Conservation (phyloP, 1,140 invertebrate genomes). For the Rhyzopertha dominica region DNA sequence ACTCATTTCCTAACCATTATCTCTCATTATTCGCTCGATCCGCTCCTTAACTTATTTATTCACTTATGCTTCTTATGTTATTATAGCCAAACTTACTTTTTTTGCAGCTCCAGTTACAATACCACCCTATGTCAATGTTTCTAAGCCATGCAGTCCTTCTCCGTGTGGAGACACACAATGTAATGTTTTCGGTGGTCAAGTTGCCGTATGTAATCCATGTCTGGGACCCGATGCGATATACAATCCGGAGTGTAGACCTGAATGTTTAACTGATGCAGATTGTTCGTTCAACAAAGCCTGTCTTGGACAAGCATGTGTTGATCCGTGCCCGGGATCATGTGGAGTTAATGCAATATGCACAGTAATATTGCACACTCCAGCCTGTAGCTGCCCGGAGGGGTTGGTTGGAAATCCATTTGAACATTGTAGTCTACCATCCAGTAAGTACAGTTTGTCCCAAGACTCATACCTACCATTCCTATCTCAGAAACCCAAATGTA, state of each 20-base stretch:
- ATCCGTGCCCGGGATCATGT: conserved; percentile 79
- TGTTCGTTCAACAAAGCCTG: conserved; percentile 75
- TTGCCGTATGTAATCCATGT: conserved; percentile 77
- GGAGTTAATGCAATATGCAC: conserved; percentile 72
- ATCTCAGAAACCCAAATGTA: no score
- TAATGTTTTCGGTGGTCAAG: conserved; percentile 61
- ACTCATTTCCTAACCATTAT: no score
- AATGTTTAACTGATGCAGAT: conserved; percentile 71
- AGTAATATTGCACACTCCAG: conserved; percentile 69
- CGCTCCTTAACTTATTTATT: no score
- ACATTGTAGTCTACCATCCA: conserved; percentile 57
- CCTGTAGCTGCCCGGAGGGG: conserved; percentile 67
- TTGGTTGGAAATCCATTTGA: conserved; percentile 78
- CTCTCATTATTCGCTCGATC: no score
- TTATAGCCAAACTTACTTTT: conserved; percentile 27
- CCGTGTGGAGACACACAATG: conserved; percentile 71
- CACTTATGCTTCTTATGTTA: background rate
- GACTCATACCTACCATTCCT: no score
- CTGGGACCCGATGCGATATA: conserved; percentile 59
- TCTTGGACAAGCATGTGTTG: conserved; percentile 65
- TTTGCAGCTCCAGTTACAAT: conserved; percentile 41
- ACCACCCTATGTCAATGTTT: conserved; percentile 49
- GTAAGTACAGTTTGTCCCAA: no score
- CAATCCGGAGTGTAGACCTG: conserved; percentile 67
- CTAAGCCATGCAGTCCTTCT: conserved; percentile 63